Percentiles rank a stretch among this genome's conserved stretches.
These are phyloP conservation scores for Myiagra hebetior DNA, from an alignment of 2,113 vertebrate species.

Conservation along the genomic window DNA sequence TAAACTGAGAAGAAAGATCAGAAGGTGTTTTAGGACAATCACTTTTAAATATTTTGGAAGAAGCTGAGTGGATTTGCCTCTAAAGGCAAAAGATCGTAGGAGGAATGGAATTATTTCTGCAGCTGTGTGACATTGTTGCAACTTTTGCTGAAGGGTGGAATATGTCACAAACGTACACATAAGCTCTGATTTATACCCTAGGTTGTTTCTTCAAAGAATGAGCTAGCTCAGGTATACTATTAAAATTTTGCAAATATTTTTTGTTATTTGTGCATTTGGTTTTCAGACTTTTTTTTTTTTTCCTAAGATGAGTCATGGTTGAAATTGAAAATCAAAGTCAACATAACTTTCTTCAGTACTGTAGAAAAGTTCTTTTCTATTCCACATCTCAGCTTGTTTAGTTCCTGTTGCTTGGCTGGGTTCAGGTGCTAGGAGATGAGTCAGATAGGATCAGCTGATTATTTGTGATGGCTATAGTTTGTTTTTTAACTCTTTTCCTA, in stretches of 20 bases:
- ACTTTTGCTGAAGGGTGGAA: neutral
- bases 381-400: neutral
- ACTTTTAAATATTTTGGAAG: neutral
- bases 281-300: neutral
- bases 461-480: neutral
- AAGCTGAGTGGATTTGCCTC: neutral
- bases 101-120: neutral
- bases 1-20: neutral
- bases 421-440: neutral
- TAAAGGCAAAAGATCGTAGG: neutral
- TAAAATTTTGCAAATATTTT: neutral
- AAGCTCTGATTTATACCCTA: neutral
- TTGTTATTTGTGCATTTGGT: neutral
- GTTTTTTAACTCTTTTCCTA: neutral
- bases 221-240: neutral
- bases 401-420: neutral
- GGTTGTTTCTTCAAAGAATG: neutral
- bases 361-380: neutral
- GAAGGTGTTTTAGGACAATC: neutral
- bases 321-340: neutral
- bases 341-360: neutral
- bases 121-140: neutral
- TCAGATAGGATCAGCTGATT: neutral
- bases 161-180: neutral
- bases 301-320: neutral